A percentile compares a stretch with the other conserved stretches of the same genome.
These are phyloP conservation scores for Tipula confusa DNA, from an alignment of 2,888 invertebrate genomes.

Conservation along the genomic window DNA sequence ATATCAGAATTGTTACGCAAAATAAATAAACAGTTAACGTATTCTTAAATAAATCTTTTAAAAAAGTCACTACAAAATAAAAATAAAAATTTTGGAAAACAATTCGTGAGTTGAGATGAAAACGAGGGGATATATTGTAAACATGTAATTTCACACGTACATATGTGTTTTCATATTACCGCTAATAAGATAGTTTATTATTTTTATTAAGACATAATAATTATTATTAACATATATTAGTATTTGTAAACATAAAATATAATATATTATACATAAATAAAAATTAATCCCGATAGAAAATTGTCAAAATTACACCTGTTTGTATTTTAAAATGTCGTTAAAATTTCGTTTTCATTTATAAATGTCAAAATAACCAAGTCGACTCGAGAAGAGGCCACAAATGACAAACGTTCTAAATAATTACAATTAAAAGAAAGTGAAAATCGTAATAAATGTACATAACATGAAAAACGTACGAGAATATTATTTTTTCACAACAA, in stretches of 20 bases:
- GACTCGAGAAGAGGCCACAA: not conserved
- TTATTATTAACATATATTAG: not conserved
- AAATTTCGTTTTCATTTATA: not conserved
- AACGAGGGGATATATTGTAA: too few relatives aligned
- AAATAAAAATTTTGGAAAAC: too few relatives aligned
- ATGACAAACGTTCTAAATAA: slow-evolving; percentile 12
- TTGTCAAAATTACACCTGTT: not conserved
- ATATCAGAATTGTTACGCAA: too few relatives aligned
- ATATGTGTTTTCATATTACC: too few relatives aligned
- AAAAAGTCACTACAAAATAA: too few relatives aligned
- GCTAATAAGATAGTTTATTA: too few relatives aligned
- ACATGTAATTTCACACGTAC: too few relatives aligned
- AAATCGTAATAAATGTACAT: not conserved
- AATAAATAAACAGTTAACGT: too few relatives aligned
- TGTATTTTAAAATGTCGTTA: not conserved
- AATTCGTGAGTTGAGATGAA: too few relatives aligned
- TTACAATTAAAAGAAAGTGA: not conserved
- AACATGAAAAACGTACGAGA: not conserved
- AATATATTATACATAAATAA: slow-evolving; percentile 20
- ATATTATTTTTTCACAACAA: not conserved
- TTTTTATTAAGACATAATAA: slow-evolving; percentile 1
- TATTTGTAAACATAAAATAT: not conserved
- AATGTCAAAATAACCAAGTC: not conserved
- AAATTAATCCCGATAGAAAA: not conserved
- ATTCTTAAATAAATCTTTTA: too few relatives aligned